These are phyloP conservation scores for Entomobrya multifasciata DNA, from an alignment of 2,888 invertebrate genomes.

Conservation along the genomic window DNA sequence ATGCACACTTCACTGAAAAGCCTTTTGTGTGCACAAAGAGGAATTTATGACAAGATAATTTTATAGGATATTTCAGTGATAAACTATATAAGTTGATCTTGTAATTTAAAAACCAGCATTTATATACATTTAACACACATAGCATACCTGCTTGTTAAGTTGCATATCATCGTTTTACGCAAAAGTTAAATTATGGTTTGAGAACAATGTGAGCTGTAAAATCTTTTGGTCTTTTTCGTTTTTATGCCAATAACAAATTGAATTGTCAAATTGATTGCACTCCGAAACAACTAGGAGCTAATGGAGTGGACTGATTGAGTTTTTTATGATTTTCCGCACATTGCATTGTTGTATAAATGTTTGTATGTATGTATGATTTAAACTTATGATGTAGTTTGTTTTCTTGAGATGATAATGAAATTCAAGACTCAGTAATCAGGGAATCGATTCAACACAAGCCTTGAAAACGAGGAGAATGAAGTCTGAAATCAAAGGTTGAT, in stretches of 20 bases:
- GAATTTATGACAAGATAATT: conserved; percentile 27
- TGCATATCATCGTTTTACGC: not conserved
- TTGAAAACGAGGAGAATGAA: not conserved
- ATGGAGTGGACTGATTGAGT: not conserved
- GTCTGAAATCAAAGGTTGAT: not conserved
- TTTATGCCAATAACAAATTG: not conserved
- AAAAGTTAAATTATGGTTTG: not conserved
- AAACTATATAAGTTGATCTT: conserved; percentile 18
- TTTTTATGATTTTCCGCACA: too few species aligned
- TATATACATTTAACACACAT: conserved; percentile 28
- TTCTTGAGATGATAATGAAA: too few species aligned
- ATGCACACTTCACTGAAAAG: not conserved
- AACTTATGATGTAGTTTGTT: too few species aligned
- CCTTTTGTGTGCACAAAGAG: not conserved
- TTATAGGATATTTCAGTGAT: not conserved
- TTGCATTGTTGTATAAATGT: too few species aligned
- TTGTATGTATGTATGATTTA: too few species aligned
- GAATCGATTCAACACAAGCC: not conserved
- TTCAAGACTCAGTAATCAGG: too few species aligned
- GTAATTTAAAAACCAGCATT: conserved; percentile 32
- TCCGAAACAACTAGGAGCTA: conserved; percentile 5
- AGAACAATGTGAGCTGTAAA: not conserved
- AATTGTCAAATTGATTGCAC: not conserved
- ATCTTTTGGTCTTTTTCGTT: not conserved
- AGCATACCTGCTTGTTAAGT: not conserved